Base-by-base conservation (phyloP, 2,888 invertebrate genomes). In the Drosophila tanythrix region DNA sequence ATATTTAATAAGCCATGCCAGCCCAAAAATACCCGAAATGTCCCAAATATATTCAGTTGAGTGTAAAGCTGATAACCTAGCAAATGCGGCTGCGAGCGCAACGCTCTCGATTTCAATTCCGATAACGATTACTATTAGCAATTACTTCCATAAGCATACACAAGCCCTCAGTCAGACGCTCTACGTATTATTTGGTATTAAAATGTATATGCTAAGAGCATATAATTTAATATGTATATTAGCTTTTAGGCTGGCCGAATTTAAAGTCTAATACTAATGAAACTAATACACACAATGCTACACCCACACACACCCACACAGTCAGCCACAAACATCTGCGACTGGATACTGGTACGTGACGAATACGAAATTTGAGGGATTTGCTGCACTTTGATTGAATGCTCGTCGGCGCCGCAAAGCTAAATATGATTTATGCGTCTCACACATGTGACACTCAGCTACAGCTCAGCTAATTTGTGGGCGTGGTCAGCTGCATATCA, bases 11-110 rank as follows among this genome's bases (percentile, higher is more conserved):
- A 85, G 81, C 85, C 87, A 55, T 71, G 67, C 58, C 67, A 67
- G 36, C 67, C 64, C 63, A 73, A 68, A 57, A 31, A 40, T 31
- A 57, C 57, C 61, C 43, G 18, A 69, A 67, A 68, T 61, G 40
- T 33, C 18, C 40, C 64, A 64, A 61, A 68, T 70, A 78, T 85
- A 88, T 81, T 89, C 90, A 88, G 88, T 88, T 89, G 85, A 88
- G 84, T 89, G 88, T 89, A 89, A 88, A 88, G 83, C 79, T 84
- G 88, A 88, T 90, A 88, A 79, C 86, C 76, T 68, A 76, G 64
- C 53, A 15, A 52, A 38, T 68, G 57, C 25, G 29, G 4, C n/a
- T 40, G 40, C 5, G 18, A 18, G n/a, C 52, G 25, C 21, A 55
- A 43, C 11, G 40, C 40, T 29, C 58, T 40, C 62, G 57, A 64